Evolutionary conservation across 2,113 vertebrate species (phyloP).

Genomic region (Potamarius usumacintae): DNA sequence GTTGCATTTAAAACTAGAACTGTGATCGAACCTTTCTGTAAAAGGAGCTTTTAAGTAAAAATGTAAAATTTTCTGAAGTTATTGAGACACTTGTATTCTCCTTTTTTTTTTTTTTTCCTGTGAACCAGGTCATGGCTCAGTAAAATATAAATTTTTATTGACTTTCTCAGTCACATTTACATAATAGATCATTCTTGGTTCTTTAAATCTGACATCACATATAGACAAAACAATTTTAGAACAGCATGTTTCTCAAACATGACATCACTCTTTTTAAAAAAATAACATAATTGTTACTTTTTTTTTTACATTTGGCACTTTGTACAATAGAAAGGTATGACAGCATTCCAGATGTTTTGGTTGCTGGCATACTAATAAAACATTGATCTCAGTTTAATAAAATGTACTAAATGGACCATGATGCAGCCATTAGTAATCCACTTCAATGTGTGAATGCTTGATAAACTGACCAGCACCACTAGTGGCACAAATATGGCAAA

Average conservation of each 20-base stretch:
- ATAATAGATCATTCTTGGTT: slow-evolving; percentile 31
- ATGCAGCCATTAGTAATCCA: neutral
- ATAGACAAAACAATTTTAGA: slow-evolving; percentile 23
- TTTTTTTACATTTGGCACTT: slow-evolving; percentile 50
- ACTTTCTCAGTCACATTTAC: slow-evolving; percentile 12
- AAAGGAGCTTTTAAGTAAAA: neutral
- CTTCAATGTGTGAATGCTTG: slow-evolving; percentile 2
- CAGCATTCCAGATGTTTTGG: slow-evolving; percentile 6
- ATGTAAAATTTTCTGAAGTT: neutral
- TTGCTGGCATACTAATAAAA: neutral
- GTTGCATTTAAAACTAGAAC: neutral
- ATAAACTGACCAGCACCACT: neutral
- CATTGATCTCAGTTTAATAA: neutral
- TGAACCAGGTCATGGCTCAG: neutral
- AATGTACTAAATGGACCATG: neutral
- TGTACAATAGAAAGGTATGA: slow-evolving; percentile 26
- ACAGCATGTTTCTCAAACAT: slow-evolving; percentile 21
- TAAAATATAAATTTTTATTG: slow-evolving; percentile 48
- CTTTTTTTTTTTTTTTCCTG: neutral
- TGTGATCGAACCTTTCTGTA: neutral
- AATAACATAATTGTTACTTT: slow-evolving; percentile 38
- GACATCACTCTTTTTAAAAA: neutral
- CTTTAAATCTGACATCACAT: slow-evolving; percentile 35
- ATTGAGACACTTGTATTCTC: too few species aligned
- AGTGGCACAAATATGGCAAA: slow-evolving; percentile 7